Percentiles rank a stretch among this genome's conserved stretches.
Conservation (phyloP, 2,797 vertebrate genomes). For the Pseudochromis fuscus region DNA sequence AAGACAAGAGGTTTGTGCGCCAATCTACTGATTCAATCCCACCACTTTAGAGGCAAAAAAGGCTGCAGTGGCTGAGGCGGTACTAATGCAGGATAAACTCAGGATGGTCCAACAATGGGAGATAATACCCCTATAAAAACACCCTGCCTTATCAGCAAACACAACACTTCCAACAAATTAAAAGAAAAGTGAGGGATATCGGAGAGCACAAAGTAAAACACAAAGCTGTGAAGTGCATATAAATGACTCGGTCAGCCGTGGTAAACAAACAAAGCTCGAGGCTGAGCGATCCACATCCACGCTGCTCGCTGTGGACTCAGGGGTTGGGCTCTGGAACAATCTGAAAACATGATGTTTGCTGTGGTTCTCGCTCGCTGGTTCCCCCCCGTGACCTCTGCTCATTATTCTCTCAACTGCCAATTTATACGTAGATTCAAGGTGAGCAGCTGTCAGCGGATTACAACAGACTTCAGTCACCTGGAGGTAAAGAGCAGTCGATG, state of each 20-base stretch:
- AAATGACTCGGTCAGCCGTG: conserved; percentile 22
- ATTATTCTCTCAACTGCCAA: conserved; percentile 60
- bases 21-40: conserved; percentile 18
- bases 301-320: conserved; percentile 31
- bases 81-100: conserved; percentile 30
- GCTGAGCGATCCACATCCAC: conserved; percentile 24
- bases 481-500: conserved; percentile 49
- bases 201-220: conserved; percentile 25
- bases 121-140: conserved; percentile 30
- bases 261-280: conserved; percentile 48
- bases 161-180: conserved; percentile 33
- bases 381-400: conserved; percentile 38
- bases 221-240: conserved; percentile 34
- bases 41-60: conserved; percentile 16
- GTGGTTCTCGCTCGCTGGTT: conserved; percentile 5
- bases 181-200: conserved; percentile 20
- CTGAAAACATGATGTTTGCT: conserved; percentile 40
- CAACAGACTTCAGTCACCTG: conserved; percentile 44
- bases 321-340: conserved; percentile 34
- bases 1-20: conserved; percentile 18
- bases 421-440: conserved; percentile 55
- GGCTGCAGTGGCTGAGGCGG: conserved; percentile 18
- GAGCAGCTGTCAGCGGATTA: conserved; percentile 65
- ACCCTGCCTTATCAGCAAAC: conserved; percentile 16
- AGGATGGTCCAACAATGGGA: conserved; percentile 2